phyloP scores from a whole-genome alignment of 2,888 invertebrate species.

The Unio delphinus region DNA sequence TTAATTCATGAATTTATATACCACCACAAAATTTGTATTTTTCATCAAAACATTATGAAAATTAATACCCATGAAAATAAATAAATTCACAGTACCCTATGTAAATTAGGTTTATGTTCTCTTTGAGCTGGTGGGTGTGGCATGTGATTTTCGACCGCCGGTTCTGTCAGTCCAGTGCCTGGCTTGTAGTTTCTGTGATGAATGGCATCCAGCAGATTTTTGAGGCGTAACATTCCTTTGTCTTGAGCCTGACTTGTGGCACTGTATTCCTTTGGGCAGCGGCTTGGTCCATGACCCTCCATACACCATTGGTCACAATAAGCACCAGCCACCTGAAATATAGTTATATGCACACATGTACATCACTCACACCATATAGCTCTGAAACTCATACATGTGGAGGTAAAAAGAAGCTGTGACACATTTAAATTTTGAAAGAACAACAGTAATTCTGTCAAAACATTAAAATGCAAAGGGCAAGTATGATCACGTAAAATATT shows the following conservation, averaged over 20 bases:
- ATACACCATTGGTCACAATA: slow-evolving; percentile 56
- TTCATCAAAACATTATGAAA: too few species aligned
- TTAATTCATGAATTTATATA: too few species aligned
- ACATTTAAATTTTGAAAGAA: too few species aligned
- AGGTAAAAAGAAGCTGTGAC: too few species aligned
- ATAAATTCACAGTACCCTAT: slow-evolving; percentile 17
- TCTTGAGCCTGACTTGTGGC: slow-evolving; percentile 45
- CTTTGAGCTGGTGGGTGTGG: slow-evolving; percentile 24
- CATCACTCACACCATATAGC: neutral
- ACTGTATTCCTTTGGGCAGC: slow-evolving; percentile 47
- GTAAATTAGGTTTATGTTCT: slow-evolving; percentile 18
- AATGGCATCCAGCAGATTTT: slow-evolving; percentile 43
- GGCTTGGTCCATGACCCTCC: slow-evolving; percentile 44
- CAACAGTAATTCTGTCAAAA: too few species aligned
- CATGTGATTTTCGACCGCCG: slow-evolving; percentile 29
- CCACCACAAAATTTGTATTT: too few species aligned
- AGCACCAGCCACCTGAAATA: slow-evolving; percentile 32
- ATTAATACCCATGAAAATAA: neutral
- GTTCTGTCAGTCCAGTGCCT: slow-evolving; percentile 39
- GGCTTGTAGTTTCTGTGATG: slow-evolving; percentile 40
- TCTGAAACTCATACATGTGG: neutral
- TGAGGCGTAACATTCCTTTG: slow-evolving; percentile 38
- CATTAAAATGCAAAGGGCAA: too few species aligned
- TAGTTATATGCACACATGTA: too few species aligned
- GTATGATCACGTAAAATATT: too few species aligned